Base-by-base conservation (phyloP, 1,140 invertebrate genomes). In the Zaprionus camerounensis region DNA sequence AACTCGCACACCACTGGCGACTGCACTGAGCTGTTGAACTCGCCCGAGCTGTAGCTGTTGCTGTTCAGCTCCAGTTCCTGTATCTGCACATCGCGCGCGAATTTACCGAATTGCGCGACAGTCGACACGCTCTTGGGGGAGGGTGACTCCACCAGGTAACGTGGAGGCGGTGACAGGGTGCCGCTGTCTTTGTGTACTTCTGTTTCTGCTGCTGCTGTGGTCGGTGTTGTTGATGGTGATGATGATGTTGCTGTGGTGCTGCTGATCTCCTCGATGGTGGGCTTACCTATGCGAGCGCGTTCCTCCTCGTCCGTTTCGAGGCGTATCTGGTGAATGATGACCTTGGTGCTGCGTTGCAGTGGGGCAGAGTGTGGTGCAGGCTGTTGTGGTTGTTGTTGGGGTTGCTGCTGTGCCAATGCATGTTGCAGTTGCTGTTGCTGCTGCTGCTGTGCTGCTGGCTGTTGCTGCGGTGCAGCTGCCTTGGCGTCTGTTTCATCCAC, bases 301-400 rank as follows among this genome's bases (percentile, higher is more conserved):
- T 64, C 69, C 44, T 91, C 69, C 1, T 71, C 87, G 11, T 79
- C 75, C 26, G 82, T 71, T 51, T 92, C 91, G 5, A 92, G 7
- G 49, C 71, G 83, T n/a, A 92, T 82, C 55, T 91, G 76, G 55
- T 92, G 91, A 44, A 91, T 91, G 11, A 91, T 92, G 12, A 91
- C 86, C 46, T 88, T 91, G 13, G 79, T 74, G 73, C 79, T 80
- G 68, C 76, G 82, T 11, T 90, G 82, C 28, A 59, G 26, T 0
- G 76, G 71, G 15, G 51, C 11, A 20, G 61, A 5, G 5, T 22
- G 24, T 20, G 38, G 22, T 6, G 20, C 38, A 20, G 22, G 24
- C 24, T 20, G 46, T 17, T 51, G 55, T 4, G 15, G 65, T 13
- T 3, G 49, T 5, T 56, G 26, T 9, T 24, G 57, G 34, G n/a